These are phyloP conservation scores for Tipula vernalis DNA, from an alignment of 2,888 invertebrate species.

Conservation along the genomic window DNA sequence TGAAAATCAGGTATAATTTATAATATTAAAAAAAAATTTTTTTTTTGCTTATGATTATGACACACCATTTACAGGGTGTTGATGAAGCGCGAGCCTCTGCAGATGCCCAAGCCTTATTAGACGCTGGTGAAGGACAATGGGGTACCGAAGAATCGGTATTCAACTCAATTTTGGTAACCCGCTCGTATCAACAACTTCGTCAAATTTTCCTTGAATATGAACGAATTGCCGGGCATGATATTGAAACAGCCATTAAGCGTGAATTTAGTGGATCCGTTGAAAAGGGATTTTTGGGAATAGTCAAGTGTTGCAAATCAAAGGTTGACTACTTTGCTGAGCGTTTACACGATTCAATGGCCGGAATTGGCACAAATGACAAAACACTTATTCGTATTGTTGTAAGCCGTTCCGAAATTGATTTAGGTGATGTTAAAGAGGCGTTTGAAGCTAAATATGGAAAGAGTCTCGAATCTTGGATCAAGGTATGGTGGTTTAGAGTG, in stretches of 20 bases:
- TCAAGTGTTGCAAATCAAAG: slow-evolving; percentile 80
- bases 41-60: not conserved
- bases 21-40: not conserved
- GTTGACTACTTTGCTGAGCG: slow-evolving; percentile 87
- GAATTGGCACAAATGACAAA: slow-evolving; percentile 76
- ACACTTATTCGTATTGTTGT: slow-evolving; percentile 85
- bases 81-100: slow-evolving; percentile 68
- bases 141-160: slow-evolving; percentile 86
- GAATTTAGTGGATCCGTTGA: slow-evolving; percentile 82
- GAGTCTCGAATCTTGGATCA: slow-evolving; percentile 70
- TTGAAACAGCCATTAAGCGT: slow-evolving; percentile 72
- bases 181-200: slow-evolving; percentile 80
- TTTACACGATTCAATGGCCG: slow-evolving; percentile 82
- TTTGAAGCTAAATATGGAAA: slow-evolving; percentile 76
- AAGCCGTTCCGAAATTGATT: slow-evolving; percentile 81
- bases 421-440: slow-evolving; percentile 84
- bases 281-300: slow-evolving; percentile 81
- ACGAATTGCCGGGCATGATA: slow-evolving; percentile 65
- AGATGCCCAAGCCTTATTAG: slow-evolving; percentile 67
- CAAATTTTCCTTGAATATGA: slow-evolving; percentile 78
- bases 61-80: slow-evolving; percentile 42
- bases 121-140: slow-evolving; percentile 74
- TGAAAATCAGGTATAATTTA: slow-evolving; percentile 50
- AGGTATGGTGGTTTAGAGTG: slow-evolving; percentile 46
- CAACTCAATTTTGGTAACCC: slow-evolving; percentile 71